phyloP scores from a whole-genome alignment of 2,888 invertebrate genomes.

The Lobophora halterata region DNA sequence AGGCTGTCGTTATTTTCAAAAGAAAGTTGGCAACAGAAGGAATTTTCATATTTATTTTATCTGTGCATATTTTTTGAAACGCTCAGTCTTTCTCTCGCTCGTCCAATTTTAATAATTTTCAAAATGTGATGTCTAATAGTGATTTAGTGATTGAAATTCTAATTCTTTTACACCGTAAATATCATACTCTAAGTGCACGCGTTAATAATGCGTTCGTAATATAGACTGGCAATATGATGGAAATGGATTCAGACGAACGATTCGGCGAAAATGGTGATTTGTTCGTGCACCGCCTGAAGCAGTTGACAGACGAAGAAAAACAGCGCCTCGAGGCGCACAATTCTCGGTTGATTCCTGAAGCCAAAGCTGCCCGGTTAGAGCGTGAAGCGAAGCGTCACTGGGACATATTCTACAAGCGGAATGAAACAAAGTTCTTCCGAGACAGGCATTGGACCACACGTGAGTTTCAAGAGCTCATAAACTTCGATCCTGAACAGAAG shows the following conservation, averaged over 20 bases:
- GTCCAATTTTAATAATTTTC: no score
- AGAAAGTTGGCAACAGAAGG: no score
- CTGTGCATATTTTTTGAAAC: no score
- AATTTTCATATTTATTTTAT: no score
- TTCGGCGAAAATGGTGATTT: conserved; percentile 45
- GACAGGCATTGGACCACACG: conserved; percentile 98
- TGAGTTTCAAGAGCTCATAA: conserved; percentile 92
- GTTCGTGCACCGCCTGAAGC: conserved; percentile 69
- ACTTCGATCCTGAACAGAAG: conserved; percentile 74
- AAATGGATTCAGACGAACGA: conserved; percentile 51
- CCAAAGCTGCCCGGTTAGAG: conserved; percentile 89
- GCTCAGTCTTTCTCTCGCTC: no score
- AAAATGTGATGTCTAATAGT: no score
- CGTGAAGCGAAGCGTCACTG: conserved; percentile 92
- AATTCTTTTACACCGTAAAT: background rate
- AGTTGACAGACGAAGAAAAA: conserved; percentile 81
- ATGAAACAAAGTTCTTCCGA: conserved; percentile 95
- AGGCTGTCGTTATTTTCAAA: no score
- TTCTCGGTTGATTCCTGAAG: conserved; percentile 76
- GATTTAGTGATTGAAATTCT: no score
- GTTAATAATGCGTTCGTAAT: background rate
- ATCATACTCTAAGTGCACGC: background rate
- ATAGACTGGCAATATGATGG: conserved; percentile 45
- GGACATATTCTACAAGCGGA: conserved; percentile 98
- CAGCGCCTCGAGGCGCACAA: conserved; percentile 85